Evolutionary conservation across 2,888 invertebrate genomes (phyloP), one percentile per base, ranked within the genome.

Genomic region (Drosophila prolongata): DNA sequence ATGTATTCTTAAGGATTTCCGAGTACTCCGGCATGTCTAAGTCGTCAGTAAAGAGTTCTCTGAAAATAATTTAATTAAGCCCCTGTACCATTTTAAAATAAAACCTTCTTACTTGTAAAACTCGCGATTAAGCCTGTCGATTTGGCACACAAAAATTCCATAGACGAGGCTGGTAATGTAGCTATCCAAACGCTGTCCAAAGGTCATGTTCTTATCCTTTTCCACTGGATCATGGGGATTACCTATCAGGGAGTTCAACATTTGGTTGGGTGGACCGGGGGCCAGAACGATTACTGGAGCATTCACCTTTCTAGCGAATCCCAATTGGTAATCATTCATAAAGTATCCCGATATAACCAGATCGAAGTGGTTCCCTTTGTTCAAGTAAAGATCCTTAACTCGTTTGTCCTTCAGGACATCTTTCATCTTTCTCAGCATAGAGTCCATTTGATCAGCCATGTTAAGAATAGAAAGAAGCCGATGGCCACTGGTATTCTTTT

Each of bases 281-380:
- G 81, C 82, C 3, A 70, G 64, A 1, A 90, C 3, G 1, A 90
- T 47, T 0, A 87, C 42, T 0, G 91, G 91, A 2, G 78, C 89
- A 10, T 90, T 89, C 3, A 91, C 79, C 50, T 90, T 90, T 0
- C 79, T 86, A 0, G 89, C 91, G 3, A 90, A 75, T 1, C 87
- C 90, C 8, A 90, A n/a, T 52, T 89, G 85, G 50, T 85, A 90
- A 4, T 84, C 84, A 53, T 91, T 91, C 46, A 91, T 59, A 42
- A 91, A 90, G 62, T 67, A 90, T 0, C 91, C 92, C 6, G 89
- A 10, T 3, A 91, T 71, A 1, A 90, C 86, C 47, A 92, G 75
- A 76, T 92, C 92, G 19, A 84, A 84, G 14, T 89, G 80, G 6
- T 83, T 88, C 38, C 74, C 82, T 0, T 79, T 65, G 57, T 89